phyloP scores from a whole-genome alignment of 2,888 invertebrate genomes.

The Digitonthophagus gazella region DNA sequence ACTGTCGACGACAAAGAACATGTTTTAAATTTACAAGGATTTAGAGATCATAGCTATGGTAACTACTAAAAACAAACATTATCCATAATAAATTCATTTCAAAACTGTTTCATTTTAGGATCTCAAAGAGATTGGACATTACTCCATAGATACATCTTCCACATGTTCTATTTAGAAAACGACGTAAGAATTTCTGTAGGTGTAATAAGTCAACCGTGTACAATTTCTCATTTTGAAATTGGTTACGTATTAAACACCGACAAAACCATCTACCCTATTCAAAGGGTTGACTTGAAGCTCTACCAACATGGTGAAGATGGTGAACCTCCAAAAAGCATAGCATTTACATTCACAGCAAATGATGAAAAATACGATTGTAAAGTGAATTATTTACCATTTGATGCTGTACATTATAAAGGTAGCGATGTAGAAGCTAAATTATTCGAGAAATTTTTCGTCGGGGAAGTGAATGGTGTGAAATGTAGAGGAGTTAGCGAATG shows the following conservation, averaged over 20 bases:
- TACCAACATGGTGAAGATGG: conserved; percentile 71
- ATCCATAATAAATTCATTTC: conserved; percentile 2
- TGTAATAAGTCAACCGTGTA: conserved; percentile 72
- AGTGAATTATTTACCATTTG: conserved; percentile 60
- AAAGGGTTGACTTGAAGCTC: conserved; percentile 62
- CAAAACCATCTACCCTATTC: conserved; percentile 55
- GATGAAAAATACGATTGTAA: conserved; percentile 59
- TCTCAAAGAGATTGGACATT: conserved; percentile 70
- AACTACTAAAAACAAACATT: conserved; percentile 34
- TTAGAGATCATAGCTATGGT: conserved; percentile 81
- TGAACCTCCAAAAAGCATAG: conserved; percentile 61
- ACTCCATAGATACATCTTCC: conserved; percentile 76
- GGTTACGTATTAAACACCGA: conserved; percentile 62
- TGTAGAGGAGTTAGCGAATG: conserved; percentile 74
- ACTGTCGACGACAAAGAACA: conserved; percentile 55
- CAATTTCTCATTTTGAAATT: conserved; percentile 63
- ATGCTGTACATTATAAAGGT: conserved; percentile 64
- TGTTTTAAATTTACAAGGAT: conserved; percentile 60
- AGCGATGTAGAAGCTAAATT: conserved; percentile 67
- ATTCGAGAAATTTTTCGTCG: conserved; percentile 60
- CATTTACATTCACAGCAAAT: conserved; percentile 62
- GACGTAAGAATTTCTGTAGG: conserved; percentile 69
- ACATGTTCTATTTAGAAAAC: conserved; percentile 72
- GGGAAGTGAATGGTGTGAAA: conserved; percentile 60
- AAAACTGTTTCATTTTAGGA: conserved; percentile 49